These are phyloP conservation scores for Prunella strophiata DNA, from an alignment of 2,797 vertebrate species.

Conservation along the genomic window DNA sequence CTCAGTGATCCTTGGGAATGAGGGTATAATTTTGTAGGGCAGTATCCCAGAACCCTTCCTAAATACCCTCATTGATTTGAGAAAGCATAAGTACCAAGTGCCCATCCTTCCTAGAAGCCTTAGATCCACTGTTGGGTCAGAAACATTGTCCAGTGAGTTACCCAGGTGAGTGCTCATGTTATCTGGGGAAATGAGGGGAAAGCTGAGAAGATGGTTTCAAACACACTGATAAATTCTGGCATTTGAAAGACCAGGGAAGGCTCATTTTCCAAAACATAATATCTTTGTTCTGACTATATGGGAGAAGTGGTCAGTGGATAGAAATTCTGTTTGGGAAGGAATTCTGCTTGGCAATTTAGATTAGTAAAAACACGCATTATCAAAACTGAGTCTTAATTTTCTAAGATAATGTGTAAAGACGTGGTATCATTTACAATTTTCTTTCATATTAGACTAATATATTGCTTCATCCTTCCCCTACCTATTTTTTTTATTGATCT, in stretches of 20 bases:
- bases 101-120: background rate
- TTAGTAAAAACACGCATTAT: background rate
- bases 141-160: background rate
- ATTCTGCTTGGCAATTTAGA: background rate
- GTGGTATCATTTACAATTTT: rapidly evolving
- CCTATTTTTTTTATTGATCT: background rate
- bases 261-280: background rate
- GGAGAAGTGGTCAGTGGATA: background rate
- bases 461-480: background rate
- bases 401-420: background rate
- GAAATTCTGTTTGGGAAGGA: background rate
- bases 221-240: background rate
- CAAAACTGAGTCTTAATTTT: background rate
- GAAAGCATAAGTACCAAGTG: background rate
- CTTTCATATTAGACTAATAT: background rate
- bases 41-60: background rate
- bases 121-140: background rate
- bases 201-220: background rate
- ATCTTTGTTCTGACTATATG: background rate
- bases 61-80: background rate
- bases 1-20: background rate
- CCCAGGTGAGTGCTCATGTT: background rate
- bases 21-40: background rate
- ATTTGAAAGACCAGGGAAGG: background rate
- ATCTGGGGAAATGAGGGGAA: rapidly evolving